Conservation (phyloP, 2,113 vertebrate genomes). For the Patagioenas fasciata region DNA sequence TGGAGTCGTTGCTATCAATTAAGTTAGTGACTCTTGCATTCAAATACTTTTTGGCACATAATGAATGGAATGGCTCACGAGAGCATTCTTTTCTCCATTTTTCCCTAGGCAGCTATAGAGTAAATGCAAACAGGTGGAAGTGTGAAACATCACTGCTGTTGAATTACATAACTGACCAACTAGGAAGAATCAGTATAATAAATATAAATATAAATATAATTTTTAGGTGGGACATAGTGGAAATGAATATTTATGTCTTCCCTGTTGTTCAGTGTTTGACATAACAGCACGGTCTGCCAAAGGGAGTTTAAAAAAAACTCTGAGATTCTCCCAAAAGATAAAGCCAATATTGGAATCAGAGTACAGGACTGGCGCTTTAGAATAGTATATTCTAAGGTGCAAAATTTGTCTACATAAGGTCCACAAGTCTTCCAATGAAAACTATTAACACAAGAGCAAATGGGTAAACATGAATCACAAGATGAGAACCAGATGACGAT, state of each 20-base stretch:
- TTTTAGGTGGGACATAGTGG: slow-evolving; percentile 16
- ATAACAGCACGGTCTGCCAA: not conserved
- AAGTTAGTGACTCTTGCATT: slow-evolving; percentile 76
- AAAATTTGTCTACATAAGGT: not conserved
- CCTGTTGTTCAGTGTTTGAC: not conserved
- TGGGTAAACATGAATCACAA: not conserved
- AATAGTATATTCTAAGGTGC: not conserved
- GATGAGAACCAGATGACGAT: not conserved
- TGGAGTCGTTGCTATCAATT: slow-evolving; percentile 74
- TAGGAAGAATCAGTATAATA: slow-evolving; percentile 58
- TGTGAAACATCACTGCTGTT: slow-evolving; percentile 18
- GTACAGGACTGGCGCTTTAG: not conserved
- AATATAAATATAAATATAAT: slow-evolving; percentile 66
- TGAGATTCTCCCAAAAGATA: not conserved
- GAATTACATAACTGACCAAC: slow-evolving; percentile 22
- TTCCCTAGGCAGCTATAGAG: slow-evolving; percentile 66
- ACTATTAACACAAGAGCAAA: not conserved
- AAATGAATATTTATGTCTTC: slow-evolving; percentile 52
- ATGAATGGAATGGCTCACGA: slow-evolving; percentile 61
- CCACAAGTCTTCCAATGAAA: not conserved
- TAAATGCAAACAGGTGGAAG: slow-evolving; percentile 75
- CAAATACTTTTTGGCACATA: slow-evolving; percentile 80
- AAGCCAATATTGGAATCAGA: not conserved
- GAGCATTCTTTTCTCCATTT: slow-evolving; percentile 67
- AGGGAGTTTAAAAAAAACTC: not conserved